Evolutionary conservation across 2,113 vertebrate species (phyloP), one percentile per base, ranked within the genome.

Genomic region (Zingel zingel): DNA sequence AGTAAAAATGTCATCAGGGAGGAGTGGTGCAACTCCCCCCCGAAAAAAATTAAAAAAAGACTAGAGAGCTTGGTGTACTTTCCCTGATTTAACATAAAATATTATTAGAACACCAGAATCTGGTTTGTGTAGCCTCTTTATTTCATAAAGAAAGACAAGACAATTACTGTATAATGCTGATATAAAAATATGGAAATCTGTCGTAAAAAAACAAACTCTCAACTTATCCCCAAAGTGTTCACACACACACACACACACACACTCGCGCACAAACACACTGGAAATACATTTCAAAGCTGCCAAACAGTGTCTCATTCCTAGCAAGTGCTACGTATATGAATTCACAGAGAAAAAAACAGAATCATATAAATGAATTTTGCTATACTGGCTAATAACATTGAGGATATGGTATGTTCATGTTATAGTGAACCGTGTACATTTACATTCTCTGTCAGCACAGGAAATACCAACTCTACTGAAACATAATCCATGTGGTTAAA

Each of bases 271-370:
- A 79, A 21, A 85, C 36, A 77, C 50, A 79, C n/a, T 61, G 8
- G 18, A 33, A 62, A 51, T 61, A 85, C 72, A 88, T 84, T 82
- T 86, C 27, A 85, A 87, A 93, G 91, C 92, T 92, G 89, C 89
- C 83, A 50, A 74, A 57, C 25, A 71, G 74, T 67, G 90, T 90
- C 91, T 93, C 91, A 93, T 82, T 86, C 18, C 51, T 87, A 76
- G 84, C 88, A 91, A 81, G 69, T 3, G 33, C 39, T 82, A 64
- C 25, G 2, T 43, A 54, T 18, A 36, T 27, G 27, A 27, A 27
- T 27, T 74, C 43, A 82, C 27, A 79, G 33, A 82, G 47, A 25
- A 75, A 33, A 65, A 15, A 84, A 68, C 47, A 79, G 36, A 74
- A 47, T 71, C 9, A 58, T 76, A 54, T 66, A 81, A 33, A 72